Percentiles rank a stretch among this genome's conserved stretches.
These are phyloP conservation scores for Melanogrammus aeglefinus DNA, from an alignment of 2,797 vertebrate genomes.

Conservation along the genomic window DNA sequence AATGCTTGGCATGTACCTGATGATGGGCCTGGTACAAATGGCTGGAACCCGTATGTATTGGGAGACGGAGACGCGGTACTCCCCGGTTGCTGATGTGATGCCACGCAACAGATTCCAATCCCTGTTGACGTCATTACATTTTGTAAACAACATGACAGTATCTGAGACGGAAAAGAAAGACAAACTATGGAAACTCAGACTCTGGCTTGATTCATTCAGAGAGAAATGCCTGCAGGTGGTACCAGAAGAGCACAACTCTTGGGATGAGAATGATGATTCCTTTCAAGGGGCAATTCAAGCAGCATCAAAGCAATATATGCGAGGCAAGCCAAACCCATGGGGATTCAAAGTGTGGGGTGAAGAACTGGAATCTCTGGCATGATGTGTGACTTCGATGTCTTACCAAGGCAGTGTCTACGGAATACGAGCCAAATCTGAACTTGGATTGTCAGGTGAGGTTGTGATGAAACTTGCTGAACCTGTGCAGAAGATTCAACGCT, in stretches of 20 bases:
- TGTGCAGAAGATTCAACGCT: background rate
- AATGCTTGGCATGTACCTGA: slow-evolving; percentile 29
- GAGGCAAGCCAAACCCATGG: too few species aligned
- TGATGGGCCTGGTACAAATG: slow-evolving; percentile 27
- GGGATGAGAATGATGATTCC: slow-evolving; percentile 16
- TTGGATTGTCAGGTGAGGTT: too few species aligned
- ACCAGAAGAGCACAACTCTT: slow-evolving; percentile 1
- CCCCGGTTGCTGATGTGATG: background rate
- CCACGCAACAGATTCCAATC: slow-evolving; percentile 29
- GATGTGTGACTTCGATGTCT: too few species aligned
- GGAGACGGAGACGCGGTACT: background rate
- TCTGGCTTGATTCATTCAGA: slow-evolving; percentile 10
- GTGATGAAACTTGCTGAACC: too few species aligned
- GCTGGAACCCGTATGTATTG: slow-evolving; percentile 6
- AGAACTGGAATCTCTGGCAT: too few species aligned
- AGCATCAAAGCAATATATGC: too few species aligned
- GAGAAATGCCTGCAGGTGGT: background rate
- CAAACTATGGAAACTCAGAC: slow-evolving; percentile 38
- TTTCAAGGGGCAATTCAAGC: too few species aligned
- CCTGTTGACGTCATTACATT: slow-evolving; percentile 29
- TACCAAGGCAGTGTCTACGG: too few species aligned
- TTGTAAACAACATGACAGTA: slow-evolving; percentile 20
- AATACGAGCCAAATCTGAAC: too few species aligned
- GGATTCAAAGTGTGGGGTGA: too few species aligned
- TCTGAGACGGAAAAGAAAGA: slow-evolving; percentile 13